Conservation (phyloP, 1,140 invertebrate genomes). For the Ruditapes philippinarum region DNA sequence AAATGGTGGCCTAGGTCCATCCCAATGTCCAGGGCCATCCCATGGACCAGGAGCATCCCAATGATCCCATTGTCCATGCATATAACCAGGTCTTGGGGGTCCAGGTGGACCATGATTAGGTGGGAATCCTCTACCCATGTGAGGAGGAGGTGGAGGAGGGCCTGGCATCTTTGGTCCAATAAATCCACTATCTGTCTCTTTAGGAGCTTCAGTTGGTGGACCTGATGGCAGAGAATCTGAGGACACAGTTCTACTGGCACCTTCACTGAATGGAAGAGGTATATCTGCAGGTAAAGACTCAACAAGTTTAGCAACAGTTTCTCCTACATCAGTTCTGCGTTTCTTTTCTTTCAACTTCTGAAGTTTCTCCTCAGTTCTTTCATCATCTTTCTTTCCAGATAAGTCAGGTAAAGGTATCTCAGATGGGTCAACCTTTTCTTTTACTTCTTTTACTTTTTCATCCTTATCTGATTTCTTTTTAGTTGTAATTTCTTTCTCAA, state of each 20-base stretch:
- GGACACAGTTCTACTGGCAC: slow-evolving; percentile 55
- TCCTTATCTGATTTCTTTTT: slow-evolving; percentile 55
- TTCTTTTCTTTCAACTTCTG: slow-evolving; percentile 71
- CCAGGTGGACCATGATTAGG: slow-evolving; percentile 60
- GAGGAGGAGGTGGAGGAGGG: slow-evolving; percentile 50
- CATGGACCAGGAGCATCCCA: slow-evolving; percentile 51
- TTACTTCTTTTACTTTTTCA: slow-evolving; percentile 29
- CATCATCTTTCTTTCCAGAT: slow-evolving; percentile 64
- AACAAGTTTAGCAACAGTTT: slow-evolving; percentile 58
- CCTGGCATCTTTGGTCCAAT: slow-evolving; percentile 64
- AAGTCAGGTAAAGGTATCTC: slow-evolving; percentile 75
- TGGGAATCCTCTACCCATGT: slow-evolving; percentile 40
- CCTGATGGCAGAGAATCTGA: slow-evolving; percentile 62
- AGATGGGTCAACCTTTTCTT: slow-evolving; percentile 65
- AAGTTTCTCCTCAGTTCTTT: slow-evolving; percentile 68
- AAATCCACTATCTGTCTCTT: slow-evolving; percentile 57
- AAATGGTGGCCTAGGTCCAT: slow-evolving; percentile 46
- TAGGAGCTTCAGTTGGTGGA: slow-evolving; percentile 49
- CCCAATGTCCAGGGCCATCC: slow-evolving; percentile 45
- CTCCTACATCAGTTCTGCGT: slow-evolving; percentile 59
- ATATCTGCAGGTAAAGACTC: slow-evolving; percentile 58
- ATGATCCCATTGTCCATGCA: slow-evolving; percentile 57
- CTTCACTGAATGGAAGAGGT: slow-evolving; percentile 65
- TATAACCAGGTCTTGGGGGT: slow-evolving; percentile 43
- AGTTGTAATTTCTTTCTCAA: slow-evolving; percentile 18